Evolutionary conservation across 2,888 invertebrate genomes (phyloP).

Genomic region (Dysmachus trigonus): DNA sequence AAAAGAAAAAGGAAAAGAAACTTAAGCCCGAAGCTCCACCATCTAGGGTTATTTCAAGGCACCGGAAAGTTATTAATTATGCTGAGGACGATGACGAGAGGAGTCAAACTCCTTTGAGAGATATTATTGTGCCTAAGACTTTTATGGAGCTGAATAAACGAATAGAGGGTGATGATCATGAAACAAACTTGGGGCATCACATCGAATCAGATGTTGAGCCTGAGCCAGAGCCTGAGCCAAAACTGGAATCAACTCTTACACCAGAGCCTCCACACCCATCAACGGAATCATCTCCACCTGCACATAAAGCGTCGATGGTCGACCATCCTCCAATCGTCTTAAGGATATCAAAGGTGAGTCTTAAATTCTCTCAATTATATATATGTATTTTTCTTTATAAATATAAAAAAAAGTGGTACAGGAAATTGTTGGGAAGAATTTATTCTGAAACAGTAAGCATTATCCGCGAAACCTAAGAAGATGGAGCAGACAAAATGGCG

Average conservation of each 20-base stretch:
- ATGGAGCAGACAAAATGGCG: too few relatives aligned
- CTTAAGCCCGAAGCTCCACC: slow-evolving; percentile 61
- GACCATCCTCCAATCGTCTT: slow-evolving; percentile 85
- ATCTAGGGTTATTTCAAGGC: slow-evolving; percentile 63
- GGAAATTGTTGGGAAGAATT: too few relatives aligned
- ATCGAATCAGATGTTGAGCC: slow-evolving; percentile 32
- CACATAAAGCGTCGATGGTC: slow-evolving; percentile 56
- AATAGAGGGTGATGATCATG: not conserved
- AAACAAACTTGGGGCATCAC: not conserved
- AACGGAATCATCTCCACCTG: slow-evolving; percentile 53
- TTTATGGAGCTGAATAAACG: slow-evolving; percentile 55
- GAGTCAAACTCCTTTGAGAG: slow-evolving; percentile 59
- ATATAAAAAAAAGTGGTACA: too few relatives aligned
- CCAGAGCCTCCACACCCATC: slow-evolving; percentile 35
- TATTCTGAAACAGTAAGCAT: too few relatives aligned
- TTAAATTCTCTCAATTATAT: not conserved
- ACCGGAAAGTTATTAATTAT: slow-evolving; percentile 72
- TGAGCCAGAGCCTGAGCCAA: slow-evolving; percentile 29
- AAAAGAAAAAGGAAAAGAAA: slow-evolving; percentile 61
- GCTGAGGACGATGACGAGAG: slow-evolving; percentile 68
- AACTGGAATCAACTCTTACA: slow-evolving; percentile 14
- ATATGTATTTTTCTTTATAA: too few relatives aligned
- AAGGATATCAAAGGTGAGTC: slow-evolving; percentile 79
- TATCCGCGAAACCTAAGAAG: too few relatives aligned
- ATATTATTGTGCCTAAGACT: slow-evolving; percentile 65